These are phyloP conservation scores for Deilephila porcellus DNA, from an alignment of 2,888 invertebrate species.

Conservation along the genomic window DNA sequence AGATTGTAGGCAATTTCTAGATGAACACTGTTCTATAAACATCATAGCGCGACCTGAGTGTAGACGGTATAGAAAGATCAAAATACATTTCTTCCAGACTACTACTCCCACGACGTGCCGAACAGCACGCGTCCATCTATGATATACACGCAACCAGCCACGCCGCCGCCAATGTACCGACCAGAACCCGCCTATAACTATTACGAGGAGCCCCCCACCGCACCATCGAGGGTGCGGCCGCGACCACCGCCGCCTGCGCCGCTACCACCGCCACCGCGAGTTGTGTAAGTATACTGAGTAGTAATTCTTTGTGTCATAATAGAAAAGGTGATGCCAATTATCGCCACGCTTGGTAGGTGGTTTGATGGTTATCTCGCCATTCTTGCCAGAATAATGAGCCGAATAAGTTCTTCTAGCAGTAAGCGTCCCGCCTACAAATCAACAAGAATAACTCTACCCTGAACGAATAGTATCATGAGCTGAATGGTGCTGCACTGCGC, in stretches of 20 bases:
- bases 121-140: constrained; percentile 1
- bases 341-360: no score
- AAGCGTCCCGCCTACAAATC: no score
- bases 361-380: no score
- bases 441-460: no score
- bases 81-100: not conserved
- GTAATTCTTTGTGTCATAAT: not conserved
- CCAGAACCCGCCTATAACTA: constrained; percentile 31
- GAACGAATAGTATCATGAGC: no score
- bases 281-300: not conserved
- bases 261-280: constrained; percentile 33
- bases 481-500: no score
- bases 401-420: no score
- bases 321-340: no score
- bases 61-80: not conserved
- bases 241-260: constrained; percentile 36
- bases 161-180: not conserved
- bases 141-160: not conserved
- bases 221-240: not conserved
- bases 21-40: no score
- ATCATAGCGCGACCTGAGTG: no score
- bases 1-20: no score
- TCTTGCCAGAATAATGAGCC: no score
- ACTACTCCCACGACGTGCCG: constrained; percentile 1
- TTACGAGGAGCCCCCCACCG: constrained; percentile 41